These are phyloP conservation scores for Oncorhynchus masou DNA, from an alignment of 2,113 vertebrate genomes.

Conservation along the genomic window DNA sequence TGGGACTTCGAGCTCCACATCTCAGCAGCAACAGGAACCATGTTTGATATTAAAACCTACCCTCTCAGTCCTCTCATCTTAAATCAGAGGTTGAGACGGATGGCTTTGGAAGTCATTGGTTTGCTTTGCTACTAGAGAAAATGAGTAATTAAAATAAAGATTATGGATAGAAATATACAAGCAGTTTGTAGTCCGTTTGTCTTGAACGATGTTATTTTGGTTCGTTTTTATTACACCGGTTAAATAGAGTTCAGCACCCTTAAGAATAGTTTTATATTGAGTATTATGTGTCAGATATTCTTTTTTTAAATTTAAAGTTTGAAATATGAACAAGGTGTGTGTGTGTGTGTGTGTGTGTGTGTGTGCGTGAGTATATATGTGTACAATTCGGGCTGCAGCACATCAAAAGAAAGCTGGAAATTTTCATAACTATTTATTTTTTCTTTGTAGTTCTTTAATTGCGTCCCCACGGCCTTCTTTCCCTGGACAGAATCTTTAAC, in stretches of 20 bases:
- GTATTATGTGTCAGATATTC: not conserved
- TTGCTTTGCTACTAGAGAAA: not conserved
- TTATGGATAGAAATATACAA: not conserved
- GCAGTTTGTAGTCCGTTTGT: not conserved
- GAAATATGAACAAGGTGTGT: not conserved
- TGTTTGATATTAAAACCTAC: too few species aligned
- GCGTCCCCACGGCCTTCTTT: constrained; percentile 78
- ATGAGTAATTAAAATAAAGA: not conserved
- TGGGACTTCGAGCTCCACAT: not conserved
- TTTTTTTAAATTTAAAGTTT: not conserved
- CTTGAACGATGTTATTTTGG: not conserved
- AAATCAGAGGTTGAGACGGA: not conserved
- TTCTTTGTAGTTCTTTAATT: constrained; percentile 84
- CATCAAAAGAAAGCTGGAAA: constrained; percentile 78
- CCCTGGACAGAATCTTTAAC: constrained; percentile 77
- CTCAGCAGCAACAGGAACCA: too few species aligned
- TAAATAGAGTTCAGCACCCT: not conserved
- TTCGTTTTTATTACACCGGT: not conserved
- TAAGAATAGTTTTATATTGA: not conserved
- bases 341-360: not conserved
- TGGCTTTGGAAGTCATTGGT: not conserved
- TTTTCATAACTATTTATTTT: constrained; percentile 76
- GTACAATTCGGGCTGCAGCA: constrained; percentile 67
- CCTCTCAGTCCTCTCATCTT: not conserved
- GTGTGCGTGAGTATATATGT: constrained; percentile 39